phyloP scores from a whole-genome alignment of 2,888 invertebrate species.

The Rambutsinella grinnellia region DNA sequence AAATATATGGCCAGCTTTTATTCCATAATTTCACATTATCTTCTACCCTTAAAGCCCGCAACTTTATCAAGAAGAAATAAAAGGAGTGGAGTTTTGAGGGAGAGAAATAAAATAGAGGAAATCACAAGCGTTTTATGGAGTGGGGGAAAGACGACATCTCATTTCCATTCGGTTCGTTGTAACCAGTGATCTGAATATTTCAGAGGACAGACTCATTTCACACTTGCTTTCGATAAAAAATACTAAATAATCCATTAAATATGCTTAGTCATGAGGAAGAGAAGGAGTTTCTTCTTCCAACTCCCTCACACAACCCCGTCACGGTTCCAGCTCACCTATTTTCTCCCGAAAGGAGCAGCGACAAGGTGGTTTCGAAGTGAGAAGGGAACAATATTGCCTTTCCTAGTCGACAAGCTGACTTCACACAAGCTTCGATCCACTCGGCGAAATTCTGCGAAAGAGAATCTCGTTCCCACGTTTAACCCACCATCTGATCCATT shows the following conservation, averaged over 20 bases:
- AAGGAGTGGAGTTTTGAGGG: constrained; percentile 13
- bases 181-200: too few relatives aligned
- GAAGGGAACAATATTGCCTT: background rate
- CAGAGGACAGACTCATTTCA: too few relatives aligned
- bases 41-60: constrained; percentile 39
- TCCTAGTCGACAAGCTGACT: too few relatives aligned
- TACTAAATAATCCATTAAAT: too few relatives aligned
- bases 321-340: background rate
- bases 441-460: too few relatives aligned
- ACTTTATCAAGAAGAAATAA: constrained; percentile 4
- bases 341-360: too few relatives aligned
- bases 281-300: constrained; percentile 16
- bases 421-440: too few relatives aligned
- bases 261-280: constrained; percentile 36
- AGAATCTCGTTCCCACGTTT: background rate
- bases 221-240: too few relatives aligned
- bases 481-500: background rate
- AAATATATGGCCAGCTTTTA: background rate
- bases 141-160: too few relatives aligned
- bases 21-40: background rate
- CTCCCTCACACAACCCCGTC: background rate
- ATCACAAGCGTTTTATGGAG: too few relatives aligned
- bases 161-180: too few relatives aligned
- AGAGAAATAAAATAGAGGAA: constrained; percentile 10
- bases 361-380: background rate